phyloP scores from a whole-genome alignment of 1,140 invertebrate species.

The Polypedilum vanderplanki region DNA sequence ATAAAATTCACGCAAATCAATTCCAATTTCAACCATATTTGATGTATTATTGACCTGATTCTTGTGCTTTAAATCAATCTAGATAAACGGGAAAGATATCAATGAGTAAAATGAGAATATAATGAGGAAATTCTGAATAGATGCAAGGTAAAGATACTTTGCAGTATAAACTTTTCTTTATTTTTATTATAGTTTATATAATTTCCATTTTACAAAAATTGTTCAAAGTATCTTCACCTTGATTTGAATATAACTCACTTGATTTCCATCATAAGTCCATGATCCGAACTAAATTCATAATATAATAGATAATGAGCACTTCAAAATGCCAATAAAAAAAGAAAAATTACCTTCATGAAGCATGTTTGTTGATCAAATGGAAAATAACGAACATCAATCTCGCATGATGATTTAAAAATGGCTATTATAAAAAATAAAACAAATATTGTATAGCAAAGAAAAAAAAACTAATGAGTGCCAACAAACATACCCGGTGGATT shows the following conservation, averaged over 20 bases:
- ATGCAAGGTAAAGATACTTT: too few species aligned
- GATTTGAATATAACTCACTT: conserved; percentile 51
- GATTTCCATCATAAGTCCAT: conserved; percentile 96
- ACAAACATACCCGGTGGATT: conserved; percentile 84
- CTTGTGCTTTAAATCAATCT: conserved; percentile 89
- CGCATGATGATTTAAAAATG: conserved; percentile 97
- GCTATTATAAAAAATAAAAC: conserved; percentile 72
- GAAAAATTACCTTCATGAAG: conserved; percentile 69
- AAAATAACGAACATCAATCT: conserved; percentile 93
- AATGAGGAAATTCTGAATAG: neutral
- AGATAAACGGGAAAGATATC: conserved; percentile 35
- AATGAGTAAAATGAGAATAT: too few species aligned
- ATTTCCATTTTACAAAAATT: too few species aligned
- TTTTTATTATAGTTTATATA: too few species aligned
- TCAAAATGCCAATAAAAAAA: conserved; percentile 8
- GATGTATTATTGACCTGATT: conserved; percentile 69
- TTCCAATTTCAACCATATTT: conserved; percentile 78
- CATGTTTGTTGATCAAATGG: conserved; percentile 96
- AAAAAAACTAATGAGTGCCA: neutral
- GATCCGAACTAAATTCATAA: conserved; percentile 64
- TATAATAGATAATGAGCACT: neutral
- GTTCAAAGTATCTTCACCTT: neutral
- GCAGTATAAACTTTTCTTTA: too few species aligned
- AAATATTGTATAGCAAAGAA: neutral
- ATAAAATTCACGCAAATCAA: conserved; percentile 89